phyloP scores from a whole-genome alignment of 2,113 vertebrate species.

The Nycticorax nycticorax region DNA sequence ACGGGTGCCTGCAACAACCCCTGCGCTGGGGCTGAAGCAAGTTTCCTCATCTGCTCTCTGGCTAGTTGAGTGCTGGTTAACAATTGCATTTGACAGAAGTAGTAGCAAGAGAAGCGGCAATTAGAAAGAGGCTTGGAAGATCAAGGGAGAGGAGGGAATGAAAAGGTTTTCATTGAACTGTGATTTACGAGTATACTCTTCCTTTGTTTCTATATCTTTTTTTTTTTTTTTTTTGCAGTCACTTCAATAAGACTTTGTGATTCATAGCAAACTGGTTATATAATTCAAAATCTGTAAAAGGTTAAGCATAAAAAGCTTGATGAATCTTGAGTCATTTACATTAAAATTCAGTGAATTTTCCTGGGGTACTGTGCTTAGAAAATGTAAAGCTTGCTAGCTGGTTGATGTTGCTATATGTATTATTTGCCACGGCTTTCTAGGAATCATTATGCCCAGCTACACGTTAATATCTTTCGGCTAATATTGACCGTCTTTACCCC shows the following conservation, averaged over 20 bases:
- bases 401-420: not conserved
- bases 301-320: slow-evolving; percentile 51
- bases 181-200: not conserved
- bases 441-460: not conserved
- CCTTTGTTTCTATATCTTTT: not conserved
- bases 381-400: not conserved
- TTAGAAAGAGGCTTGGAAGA: slow-evolving; percentile 21
- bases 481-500: not conserved
- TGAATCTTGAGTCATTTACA: slow-evolving; percentile 59
- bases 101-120: not conserved
- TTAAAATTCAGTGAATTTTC: slow-evolving; percentile 51
- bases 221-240: not conserved
- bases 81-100: not conserved
- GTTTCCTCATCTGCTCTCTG: not conserved
- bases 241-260: slow-evolving; percentile 44
- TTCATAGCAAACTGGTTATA: slow-evolving; percentile 58
- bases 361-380: not conserved
- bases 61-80: not conserved
- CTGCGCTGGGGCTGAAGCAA: not conserved
- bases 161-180: not conserved
- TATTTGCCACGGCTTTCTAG: not conserved
- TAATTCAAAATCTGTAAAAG: slow-evolving; percentile 65
- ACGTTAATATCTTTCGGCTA: not conserved
- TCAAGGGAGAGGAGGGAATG: not conserved
- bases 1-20: not conserved